Conservation (phyloP, 2,888 invertebrate species). For the Empis stercorea region DNA sequence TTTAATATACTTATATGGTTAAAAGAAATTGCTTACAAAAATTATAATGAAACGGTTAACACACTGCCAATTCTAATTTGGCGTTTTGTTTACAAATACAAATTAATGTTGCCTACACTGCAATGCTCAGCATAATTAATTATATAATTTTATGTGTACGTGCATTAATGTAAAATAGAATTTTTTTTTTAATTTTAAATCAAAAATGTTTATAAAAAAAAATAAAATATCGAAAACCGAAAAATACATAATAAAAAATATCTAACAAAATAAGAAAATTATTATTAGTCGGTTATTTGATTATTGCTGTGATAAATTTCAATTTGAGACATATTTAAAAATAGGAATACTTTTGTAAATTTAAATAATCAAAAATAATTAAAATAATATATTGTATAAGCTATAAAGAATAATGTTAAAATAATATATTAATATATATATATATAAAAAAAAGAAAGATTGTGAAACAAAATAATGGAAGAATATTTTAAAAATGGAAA, state of each 20-base stretch:
- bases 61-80: background rate
- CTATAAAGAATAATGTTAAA: background rate
- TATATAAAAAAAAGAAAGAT: background rate
- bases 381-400: no score
- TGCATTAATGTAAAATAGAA: background rate
- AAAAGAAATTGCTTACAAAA: no score
- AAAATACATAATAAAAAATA: background rate
- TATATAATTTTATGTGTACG: background rate
- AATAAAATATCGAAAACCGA: background rate
- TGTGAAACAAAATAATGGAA: background rate
- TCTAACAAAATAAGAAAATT: background rate
- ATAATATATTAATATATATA: no score
- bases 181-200: background rate
- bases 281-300: constrained; percentile 12
- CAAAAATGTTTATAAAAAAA: background rate
- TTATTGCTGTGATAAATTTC: constrained; percentile 35
- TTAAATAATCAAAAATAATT: no score
- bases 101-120: background rate
- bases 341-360: background rate
- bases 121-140: background rate
- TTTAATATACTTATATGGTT: no score
- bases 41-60: background rate
- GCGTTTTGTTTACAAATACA: no score
- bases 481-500: no score
- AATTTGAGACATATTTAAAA: constrained; percentile 22